Base-by-base conservation (phyloP, 2,797 vertebrate genomes). In the Lerista edwardsae region DNA sequence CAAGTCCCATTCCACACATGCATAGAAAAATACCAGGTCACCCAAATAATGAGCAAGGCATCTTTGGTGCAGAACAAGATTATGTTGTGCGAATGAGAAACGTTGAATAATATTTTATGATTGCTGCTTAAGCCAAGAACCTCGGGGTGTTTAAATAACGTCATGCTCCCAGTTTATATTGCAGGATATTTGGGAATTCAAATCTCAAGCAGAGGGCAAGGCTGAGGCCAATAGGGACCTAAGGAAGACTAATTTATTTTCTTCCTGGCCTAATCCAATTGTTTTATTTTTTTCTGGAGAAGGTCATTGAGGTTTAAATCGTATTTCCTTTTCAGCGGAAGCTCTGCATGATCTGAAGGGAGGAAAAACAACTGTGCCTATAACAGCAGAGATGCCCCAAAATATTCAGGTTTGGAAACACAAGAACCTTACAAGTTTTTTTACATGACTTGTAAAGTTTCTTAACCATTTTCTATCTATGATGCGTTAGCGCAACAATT, bases 171-270 rank as follows among this genome's bases (percentile, higher is more conserved):
- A 86, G 34, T 83, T 80, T 88, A 72, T 89, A 92, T 89, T 34
- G 74, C 89, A 85, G 84, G 62, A 81, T 87, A 86, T 82, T 92
- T 94, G 92, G 61, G 90, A 93, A 93, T 72, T 82, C 27, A 80
- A 91, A 75, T 79, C 25, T 7, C 36, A 86, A 44, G 36, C 31
- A 82, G 91, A 94, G 90, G 36, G 86, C 75, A 59, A 91, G 82
- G 10, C 79, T 79, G 89, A 90, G 73, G 93, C 93, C 94, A 95
- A 94, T 86, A 91, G 1, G 89, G 59, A 9, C 75, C 82, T 84
- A 80, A 90, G 59, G 79, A 85, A 87, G 34, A 85, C 34, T 86
- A 61, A 27, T 85, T 86, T 23, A 69, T 81, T 72, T 89, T 75
- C 91, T 82, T 91, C 85, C 86, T 93, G 86, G 92, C 82, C 83